Percentiles rank a stretch among this genome's conserved stretches.
Conservation (phyloP, 2,113 vertebrate genomes). For the Nibea albiflora region DNA sequence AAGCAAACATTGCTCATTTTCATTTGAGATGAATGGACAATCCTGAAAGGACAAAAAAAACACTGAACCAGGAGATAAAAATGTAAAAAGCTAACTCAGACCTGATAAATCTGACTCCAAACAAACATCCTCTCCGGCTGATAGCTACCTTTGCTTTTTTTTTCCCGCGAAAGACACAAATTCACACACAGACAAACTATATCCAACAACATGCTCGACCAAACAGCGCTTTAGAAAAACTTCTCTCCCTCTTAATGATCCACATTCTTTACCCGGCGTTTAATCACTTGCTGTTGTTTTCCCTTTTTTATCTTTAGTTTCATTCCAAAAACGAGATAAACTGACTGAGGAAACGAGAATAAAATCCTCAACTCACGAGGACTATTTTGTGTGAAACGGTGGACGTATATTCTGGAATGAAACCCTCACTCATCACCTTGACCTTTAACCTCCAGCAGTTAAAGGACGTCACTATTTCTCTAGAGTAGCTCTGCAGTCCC, state of each 20-base stretch:
- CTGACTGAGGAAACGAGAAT: not conserved
- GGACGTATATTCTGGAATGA: slow-evolving; percentile 25
- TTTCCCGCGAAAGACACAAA: slow-evolving; percentile 38
- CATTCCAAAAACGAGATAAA: slow-evolving; percentile 25
- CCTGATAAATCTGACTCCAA: slow-evolving; percentile 4
- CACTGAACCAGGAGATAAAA: slow-evolving; percentile 33
- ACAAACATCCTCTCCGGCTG: slow-evolving; percentile 21
- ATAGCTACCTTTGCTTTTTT: slow-evolving; percentile 32
- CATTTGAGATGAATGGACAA: slow-evolving; percentile 16
- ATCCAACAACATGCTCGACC: slow-evolving; percentile 62
- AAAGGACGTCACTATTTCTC: slow-evolving; percentile 36
- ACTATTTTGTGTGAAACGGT: not conserved
- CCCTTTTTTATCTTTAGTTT: slow-evolving; percentile 3
- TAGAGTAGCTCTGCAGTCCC: slow-evolving; percentile 71
- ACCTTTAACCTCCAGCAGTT: slow-evolving; percentile 56
- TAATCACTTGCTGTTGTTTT: slow-evolving; percentile 33
- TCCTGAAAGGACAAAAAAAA: slow-evolving; percentile 31
- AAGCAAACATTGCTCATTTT: slow-evolving; percentile 30
- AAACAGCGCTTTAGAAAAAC: slow-evolving; percentile 49
- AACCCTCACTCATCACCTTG: slow-evolving; percentile 37
- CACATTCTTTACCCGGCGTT: slow-evolving; percentile 12
- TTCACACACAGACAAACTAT: slow-evolving; percentile 60
- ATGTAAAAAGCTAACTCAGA: slow-evolving; percentile 32
- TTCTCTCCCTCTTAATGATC: not conserved
- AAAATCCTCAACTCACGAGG: slow-evolving; percentile 6